Base-by-base conservation (phyloP, 2,113 vertebrate genomes). In the Acinonyx jubatus region DNA sequence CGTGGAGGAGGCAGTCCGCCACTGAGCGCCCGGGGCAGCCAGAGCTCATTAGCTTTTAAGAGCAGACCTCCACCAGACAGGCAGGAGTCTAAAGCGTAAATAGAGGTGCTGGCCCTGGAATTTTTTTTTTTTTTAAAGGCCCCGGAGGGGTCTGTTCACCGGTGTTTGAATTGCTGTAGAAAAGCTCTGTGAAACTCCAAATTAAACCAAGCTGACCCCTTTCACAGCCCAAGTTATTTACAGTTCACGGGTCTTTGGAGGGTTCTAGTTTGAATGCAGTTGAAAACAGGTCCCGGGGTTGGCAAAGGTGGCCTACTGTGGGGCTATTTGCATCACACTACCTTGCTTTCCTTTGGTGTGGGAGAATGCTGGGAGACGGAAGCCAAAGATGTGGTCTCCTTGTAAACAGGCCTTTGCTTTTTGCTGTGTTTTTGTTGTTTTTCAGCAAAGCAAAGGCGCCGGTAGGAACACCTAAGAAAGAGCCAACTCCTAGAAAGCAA, bases 131-230 rank as follows among this genome's bases (percentile, higher is more conserved):
- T 97, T 98, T 96, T 91, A 61, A 97, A 97, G 91, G 66, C 96
- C 97, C 93, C 92, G 65, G 92, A 98, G 94, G 95, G 96, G 31
- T 82, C 90, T 98, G 85, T 98, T 98, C 97, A 89, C 78, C 0
- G 55, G 88, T 61, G 33, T 94, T 98, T 98, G 97, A 98, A 97
- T 98, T 98, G 95, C 97, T 96, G 91, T 94, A 98, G 98, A 97
- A 98, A 98, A 97, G 89, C 82, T 97, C 87, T 74, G 21, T 71
- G 95, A 95, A 91, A 86, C 63, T 98, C 95, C 96, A 95, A 82
- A 98, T 98, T 97, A 98, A 98, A 98, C 97, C 98, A 95, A 97
- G 88, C 97, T 2, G 41, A 98, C 96, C 73, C 38, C n/a, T 97
- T 98, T 97, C 93, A 94, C 94, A 96, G 29, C 92, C 31, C 3